A percentile compares a stretch with the other conserved stretches of the same genome.
Conservation (phyloP, 2,888 invertebrate genomes). For the Drosophila subquinaria region DNA sequence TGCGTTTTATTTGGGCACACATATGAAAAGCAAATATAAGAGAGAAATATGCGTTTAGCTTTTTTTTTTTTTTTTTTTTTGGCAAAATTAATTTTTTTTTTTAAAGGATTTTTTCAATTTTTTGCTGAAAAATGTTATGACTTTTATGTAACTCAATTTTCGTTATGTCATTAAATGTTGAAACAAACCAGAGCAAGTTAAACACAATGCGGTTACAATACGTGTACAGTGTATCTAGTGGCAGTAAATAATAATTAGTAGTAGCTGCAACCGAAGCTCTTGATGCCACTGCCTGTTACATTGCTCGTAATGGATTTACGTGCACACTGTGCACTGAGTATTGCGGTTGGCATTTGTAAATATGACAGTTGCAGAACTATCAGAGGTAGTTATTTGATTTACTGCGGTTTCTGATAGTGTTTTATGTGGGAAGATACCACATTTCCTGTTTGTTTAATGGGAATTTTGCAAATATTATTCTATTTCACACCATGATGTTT, state of each 20-base stretch:
- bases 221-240: conserved; percentile 4
- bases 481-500: background rate
- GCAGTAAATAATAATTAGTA: conserved; percentile 30
- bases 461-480: background rate
- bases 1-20: conserved; percentile 44
- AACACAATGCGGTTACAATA: background rate
- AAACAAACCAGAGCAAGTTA: conserved; percentile 8
- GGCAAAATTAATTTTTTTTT: background rate
- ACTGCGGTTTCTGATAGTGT: background rate
- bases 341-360: background rate
- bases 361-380: conserved; percentile 7
- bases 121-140: conserved; percentile 2
- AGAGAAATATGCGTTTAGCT: conserved; percentile 11
- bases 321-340: background rate
- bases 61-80: conserved; percentile 8
- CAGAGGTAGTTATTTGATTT: conserved; percentile 15
- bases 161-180: conserved; percentile 11
- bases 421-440: background rate
- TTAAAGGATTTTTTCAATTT: conserved; percentile 1
- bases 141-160: conserved; percentile 17
- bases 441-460: background rate
- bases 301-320: conserved; percentile 7
- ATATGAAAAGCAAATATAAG: conserved; percentile 52
- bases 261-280: conserved; percentile 9
- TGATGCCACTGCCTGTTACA: conserved; percentile 7